Evolutionary conservation across 2,888 invertebrate species (phyloP), one percentile per base, ranked within the genome.

Genomic region (Trissolcus japonicus): DNA sequence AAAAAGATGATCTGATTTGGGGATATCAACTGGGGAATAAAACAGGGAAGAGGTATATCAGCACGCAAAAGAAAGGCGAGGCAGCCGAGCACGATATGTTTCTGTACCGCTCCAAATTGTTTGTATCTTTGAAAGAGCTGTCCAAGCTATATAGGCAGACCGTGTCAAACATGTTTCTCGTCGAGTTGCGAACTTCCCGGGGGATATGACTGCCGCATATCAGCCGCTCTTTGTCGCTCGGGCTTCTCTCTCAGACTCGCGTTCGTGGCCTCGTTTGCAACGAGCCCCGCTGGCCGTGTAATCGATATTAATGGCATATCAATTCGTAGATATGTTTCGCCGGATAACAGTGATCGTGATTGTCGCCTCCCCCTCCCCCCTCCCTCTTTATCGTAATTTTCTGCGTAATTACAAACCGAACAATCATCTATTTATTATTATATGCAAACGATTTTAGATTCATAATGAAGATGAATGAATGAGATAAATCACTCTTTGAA

Each of bases 241-340:
- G n/a, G 19, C 72, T 54, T 29, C 17, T 66, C 40, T 66, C 50
- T 68, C 53, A 29, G 35, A 16, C 55, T 11, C 40, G 59, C 65
- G 59, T 65, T 72, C 73, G 73, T 73, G 77, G 77, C 80, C 80
- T 80, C 80, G 82, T 80, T 80, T 80, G 80, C 66, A 80, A 76
- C 80, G 73, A 80, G 63, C 80, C 80, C 80, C 72, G 80, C 71
- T 68, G 61, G 57, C 67, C 67, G 76, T 76, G 81, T 84, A 83
- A 85, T 85, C 85, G 83, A 85, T 85, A 85, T 84, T 84, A 85
- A 85, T 85, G 85, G 83, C 85, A 83, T 85, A 84, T 85, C 85
- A 85, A 85, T 85, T 84, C 84, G 83, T 84, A 83, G 81, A 78
- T 82, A 84, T 83, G 85, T 83, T 83, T 82, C 82, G 82, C 82